phyloP scores from a whole-genome alignment of 2,888 invertebrate species.

The Eubasilissa splendida region DNA sequence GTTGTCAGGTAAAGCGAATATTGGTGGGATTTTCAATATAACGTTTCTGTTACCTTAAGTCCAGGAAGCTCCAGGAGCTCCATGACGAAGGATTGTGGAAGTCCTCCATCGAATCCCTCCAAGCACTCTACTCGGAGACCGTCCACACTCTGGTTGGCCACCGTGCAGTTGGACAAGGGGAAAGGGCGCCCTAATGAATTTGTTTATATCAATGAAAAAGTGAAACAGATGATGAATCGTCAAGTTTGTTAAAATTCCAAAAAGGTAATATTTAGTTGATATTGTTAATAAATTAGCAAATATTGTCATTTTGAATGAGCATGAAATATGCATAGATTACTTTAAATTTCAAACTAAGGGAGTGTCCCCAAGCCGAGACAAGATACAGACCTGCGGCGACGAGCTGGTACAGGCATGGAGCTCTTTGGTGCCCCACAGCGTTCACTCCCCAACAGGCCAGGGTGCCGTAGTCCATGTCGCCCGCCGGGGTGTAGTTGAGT shows the following conservation, averaged over 20 bases:
- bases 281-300: too few relatives aligned
- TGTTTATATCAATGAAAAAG: too few relatives aligned
- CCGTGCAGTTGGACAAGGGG: conserved; percentile 89
- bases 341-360: too few relatives aligned
- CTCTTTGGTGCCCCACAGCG: conserved; percentile 86
- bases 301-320: too few relatives aligned
- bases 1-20: too few relatives aligned
- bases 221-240: neutral
- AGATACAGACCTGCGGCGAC: conserved; percentile 82
- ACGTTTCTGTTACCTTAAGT: conserved; percentile 64
- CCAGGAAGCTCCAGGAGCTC: conserved; percentile 83
- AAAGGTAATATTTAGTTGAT: too few relatives aligned
- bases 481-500: conserved; percentile 88
- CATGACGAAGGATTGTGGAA: conserved; percentile 89
- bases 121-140: conserved; percentile 89
- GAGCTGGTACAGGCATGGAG: conserved; percentile 90
- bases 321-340: too few relatives aligned
- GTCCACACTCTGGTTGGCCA: conserved; percentile 89
- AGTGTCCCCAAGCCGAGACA: too few relatives aligned
- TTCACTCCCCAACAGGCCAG: conserved; percentile 90
- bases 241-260: neutral
- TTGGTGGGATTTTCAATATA: too few relatives aligned
- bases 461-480: conserved; percentile 92
- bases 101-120: conserved; percentile 90
- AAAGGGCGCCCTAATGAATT: conserved; percentile 84